Evolutionary conservation across 2,888 invertebrate species (phyloP).

Genomic region (Mayetiola destructor): DNA sequence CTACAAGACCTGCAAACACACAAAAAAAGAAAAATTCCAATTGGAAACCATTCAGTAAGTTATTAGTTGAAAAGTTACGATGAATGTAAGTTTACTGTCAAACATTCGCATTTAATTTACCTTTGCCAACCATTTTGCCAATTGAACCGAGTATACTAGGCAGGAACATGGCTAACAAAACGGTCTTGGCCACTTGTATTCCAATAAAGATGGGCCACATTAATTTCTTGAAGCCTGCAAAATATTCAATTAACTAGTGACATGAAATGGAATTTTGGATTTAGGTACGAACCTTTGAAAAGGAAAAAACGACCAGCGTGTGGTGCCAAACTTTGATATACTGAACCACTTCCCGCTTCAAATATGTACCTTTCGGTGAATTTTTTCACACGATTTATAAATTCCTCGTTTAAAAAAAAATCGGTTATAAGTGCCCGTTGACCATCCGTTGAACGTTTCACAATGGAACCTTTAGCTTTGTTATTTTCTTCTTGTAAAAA

Average conservation of each 20-base stretch:
- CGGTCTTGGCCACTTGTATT: constrained; percentile 66
- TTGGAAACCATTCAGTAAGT: too few relatives aligned
- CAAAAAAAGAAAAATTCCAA: too few relatives aligned
- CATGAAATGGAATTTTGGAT: not conserved
- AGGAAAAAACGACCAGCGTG: not conserved
- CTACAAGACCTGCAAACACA: constrained; percentile 26
- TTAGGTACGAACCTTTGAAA: constrained; percentile 5
- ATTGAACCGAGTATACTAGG: constrained; percentile 71
- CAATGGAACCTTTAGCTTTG: not conserved
- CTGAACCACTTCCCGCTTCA: not conserved
- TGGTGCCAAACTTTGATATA: not conserved
- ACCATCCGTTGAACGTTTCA: not conserved
- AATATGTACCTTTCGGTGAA: not conserved
- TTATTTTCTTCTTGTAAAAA: not conserved
- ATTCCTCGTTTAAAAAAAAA: not conserved
- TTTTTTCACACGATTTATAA: not conserved
- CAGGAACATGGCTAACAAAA: constrained; percentile 68
- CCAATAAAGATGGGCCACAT: constrained; percentile 69
- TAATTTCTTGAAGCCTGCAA: constrained; percentile 68
- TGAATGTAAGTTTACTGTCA: not conserved
- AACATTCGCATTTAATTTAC: constrained; percentile 36
- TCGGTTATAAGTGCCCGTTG: not conserved
- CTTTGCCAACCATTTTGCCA: constrained; percentile 72
- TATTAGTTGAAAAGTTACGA: not conserved
- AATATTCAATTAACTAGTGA: constrained; percentile 29